Percentiles rank a stretch among this genome's conserved stretches.
These are phyloP conservation scores for Illadopsis cleaveri DNA, from an alignment of 2,113 vertebrate genomes.

Conservation along the genomic window DNA sequence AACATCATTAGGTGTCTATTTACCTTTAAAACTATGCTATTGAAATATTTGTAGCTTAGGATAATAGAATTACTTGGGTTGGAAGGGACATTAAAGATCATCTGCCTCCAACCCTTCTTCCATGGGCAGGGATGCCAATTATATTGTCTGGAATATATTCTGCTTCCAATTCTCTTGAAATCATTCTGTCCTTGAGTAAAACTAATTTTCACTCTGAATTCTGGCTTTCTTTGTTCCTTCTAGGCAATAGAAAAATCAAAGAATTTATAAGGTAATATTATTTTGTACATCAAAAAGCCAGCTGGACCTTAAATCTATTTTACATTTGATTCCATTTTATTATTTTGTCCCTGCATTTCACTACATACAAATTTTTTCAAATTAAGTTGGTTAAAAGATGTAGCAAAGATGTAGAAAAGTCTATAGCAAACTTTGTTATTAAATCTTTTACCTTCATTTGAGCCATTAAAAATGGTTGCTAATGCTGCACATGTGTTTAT, in stretches of 20 bases:
- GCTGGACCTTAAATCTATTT: neutral
- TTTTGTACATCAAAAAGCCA: neutral
- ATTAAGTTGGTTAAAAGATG: neutral
- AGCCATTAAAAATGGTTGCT: neutral
- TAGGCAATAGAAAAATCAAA: neutral
- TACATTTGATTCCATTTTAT: neutral
- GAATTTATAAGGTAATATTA: neutral
- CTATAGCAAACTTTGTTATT: neutral
- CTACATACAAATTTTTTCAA: neutral
- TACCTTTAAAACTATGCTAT: neutral
- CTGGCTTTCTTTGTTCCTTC: neutral
- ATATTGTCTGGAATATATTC: neutral
- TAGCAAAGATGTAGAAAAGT: neutral
- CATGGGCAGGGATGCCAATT: neutral
- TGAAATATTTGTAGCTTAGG: neutral
- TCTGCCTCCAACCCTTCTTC: neutral
- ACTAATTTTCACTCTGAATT: neutral
- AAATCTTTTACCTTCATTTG: neutral
- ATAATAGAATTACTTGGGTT: neutral
- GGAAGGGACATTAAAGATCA: neutral
- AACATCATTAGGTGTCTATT: neutral
- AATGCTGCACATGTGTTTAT: neutral
- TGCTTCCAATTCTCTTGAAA: neutral
- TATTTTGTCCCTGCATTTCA: neutral
- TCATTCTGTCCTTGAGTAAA: neutral